phyloP scores from a whole-genome alignment of 2,113 vertebrate species.

The Chiloscyllium plagiosum region DNA sequence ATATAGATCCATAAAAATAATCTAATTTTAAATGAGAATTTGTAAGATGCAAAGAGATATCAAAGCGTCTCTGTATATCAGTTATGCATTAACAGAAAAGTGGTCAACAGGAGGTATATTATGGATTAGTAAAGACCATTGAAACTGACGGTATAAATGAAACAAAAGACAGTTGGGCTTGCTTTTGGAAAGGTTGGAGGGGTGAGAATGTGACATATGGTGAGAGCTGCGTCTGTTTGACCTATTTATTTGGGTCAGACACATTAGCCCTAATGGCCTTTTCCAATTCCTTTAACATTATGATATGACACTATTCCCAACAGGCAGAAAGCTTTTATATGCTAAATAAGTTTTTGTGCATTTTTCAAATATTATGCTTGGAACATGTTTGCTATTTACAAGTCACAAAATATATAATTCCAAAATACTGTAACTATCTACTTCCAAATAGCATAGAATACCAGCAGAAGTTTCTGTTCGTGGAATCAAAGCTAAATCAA shows the following conservation, averaged over 20 bases:
- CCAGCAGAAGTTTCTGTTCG: background rate
- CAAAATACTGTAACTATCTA: background rate
- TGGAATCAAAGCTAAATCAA: background rate
- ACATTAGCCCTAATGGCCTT: background rate
- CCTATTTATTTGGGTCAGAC: background rate
- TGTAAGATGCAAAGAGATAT: background rate
- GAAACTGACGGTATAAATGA: background rate
- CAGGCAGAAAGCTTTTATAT: background rate
- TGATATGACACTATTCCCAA: background rate
- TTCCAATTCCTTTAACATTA: background rate
- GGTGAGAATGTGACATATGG: background rate
- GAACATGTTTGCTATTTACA: background rate
- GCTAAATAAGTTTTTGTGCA: background rate
- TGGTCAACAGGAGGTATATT: background rate
- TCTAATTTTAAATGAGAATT: background rate
- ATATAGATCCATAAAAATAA: background rate
- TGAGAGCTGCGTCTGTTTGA: background rate
- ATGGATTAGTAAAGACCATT: background rate
- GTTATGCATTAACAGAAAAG: background rate
- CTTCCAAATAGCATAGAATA: background rate
- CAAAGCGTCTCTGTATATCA: background rate
- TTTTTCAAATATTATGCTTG: background rate
- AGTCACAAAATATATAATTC: background rate
- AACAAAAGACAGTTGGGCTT: background rate
- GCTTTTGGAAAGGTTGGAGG: background rate